Base-by-base conservation (phyloP, 2,797 vertebrate species). In the Neoniphon sammara region DNA sequence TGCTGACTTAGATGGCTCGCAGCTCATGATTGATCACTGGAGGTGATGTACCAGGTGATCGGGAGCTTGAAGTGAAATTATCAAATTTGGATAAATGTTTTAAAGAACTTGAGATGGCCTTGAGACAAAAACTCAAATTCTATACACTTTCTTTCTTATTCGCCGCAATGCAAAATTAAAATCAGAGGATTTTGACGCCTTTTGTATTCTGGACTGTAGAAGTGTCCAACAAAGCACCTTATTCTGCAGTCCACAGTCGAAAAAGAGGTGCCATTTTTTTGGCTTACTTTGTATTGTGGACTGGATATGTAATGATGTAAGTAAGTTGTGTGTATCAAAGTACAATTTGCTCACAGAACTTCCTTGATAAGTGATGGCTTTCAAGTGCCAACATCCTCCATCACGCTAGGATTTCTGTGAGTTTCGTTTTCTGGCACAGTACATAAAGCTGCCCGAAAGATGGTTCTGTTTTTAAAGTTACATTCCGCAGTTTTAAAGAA, bases 161-260 rank as follows among this genome's bases (percentile, higher is more conserved):
- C 7, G 85, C 25, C 57, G 72, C 78, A 81, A 87, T 89, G 88
- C 81, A 90, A 89, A 80, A 85, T 80, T 70, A 42, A 25, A 81
- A 54, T 85, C 52, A 9, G 78, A 70, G 70, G 62, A 81, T 89
- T 88, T 85, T 68, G 60, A 85, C 81, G 88, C 87, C 88, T 92
- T 93, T 91, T 85, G 44, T 88, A 88, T 73, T 55, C 79, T 81
- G 86, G 85, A 86, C 81, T 72, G 68, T 50, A 54, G 55, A 78
- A 17, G 18, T 59, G 78, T 90, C 80, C 82, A 81, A 58, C 42
- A 69, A 88, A 87, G 91, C 91, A 92, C 89, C 89, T 92, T 91
- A 86, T 82, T 77, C 75, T 83, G 64, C 67, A 73, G 58, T 82
- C 66, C 77, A 78, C 72, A 64, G 73, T 47, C 52, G 39, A n/a